Base-by-base conservation (phyloP, 2,113 vertebrate species). In the Symphodus melops region DNA sequence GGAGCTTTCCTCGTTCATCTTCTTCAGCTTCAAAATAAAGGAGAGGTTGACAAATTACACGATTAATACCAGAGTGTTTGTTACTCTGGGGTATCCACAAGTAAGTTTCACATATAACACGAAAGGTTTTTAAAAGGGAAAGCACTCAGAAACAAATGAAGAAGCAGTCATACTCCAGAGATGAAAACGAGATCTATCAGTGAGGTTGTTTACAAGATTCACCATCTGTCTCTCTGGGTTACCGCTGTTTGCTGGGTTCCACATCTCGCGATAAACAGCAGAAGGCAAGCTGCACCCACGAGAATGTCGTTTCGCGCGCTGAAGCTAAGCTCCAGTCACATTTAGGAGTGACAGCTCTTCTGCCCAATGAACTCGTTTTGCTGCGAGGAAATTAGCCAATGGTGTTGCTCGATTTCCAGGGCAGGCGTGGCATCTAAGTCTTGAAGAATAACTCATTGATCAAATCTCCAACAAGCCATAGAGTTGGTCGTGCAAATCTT, bases 221-320 rank as follows among this genome's bases (percentile, higher is more conserved):
- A 49, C 82, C 84, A 75, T 80, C 79, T 83, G 84, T 65, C 67
- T 54, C 66, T 55, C 44, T 21, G 8, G 63, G 36, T 48, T 44
- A 74, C 73, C 46, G 33, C 19, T 51, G 67, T 60, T 79, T 70
- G 39, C 14, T 17, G 3, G 39, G 23, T 3, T 12, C 20, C 9
- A 3, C 48, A 58, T 93, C 87, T 93, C 94, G 94, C 94, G 94
- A 91, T 77, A 89, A 48, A 1, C 36, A 7, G 4, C 64, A 4
- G 17, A 39, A 80, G 73, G 53, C 37, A 36, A 86, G 75, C 88
- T 88, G 73, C 82, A 89, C 87, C 88, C 86, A 92, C 94, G 94
- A 94, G 94, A 94, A 65, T 72, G 80, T 81, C 63, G 59, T 93
- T 95, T 95, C 94, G 94, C 94, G 94, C 93, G 94, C 94, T 95